These are phyloP conservation scores for Clanis bilineata DNA, from an alignment of 2,888 invertebrate genomes.

Conservation along the genomic window DNA sequence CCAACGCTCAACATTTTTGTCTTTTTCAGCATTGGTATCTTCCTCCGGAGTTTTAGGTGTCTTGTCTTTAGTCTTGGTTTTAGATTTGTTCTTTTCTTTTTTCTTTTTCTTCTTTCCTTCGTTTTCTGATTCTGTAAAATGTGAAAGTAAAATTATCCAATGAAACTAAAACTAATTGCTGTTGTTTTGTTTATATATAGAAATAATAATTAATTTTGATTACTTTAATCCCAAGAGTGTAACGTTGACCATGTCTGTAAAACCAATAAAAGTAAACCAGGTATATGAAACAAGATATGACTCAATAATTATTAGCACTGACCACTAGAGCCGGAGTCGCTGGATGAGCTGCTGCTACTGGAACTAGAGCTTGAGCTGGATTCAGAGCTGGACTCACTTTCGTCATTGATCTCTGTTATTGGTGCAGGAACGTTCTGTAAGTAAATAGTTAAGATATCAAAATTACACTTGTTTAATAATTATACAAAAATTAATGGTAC, in stretches of 20 bases:
- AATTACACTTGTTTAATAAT: too few species aligned
- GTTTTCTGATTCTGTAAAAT: conserved; percentile 54
- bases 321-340: conserved; percentile 67
- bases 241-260: too few species aligned
- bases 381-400: conserved; percentile 61
- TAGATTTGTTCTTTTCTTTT: conserved; percentile 47
- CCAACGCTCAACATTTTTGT: conserved; percentile 54
- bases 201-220: too few species aligned
- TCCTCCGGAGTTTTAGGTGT: conserved; percentile 43
- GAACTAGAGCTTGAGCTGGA: conserved; percentile 59
- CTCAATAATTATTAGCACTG: conserved; percentile 23
- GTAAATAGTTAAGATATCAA: neutral
- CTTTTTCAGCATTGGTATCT: conserved; percentile 35
- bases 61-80: conserved; percentile 49
- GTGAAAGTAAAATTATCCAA: conserved; percentile 23
- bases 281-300: too few species aligned
- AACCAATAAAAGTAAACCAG: too few species aligned
- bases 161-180: too few species aligned
- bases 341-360: conserved; percentile 54
- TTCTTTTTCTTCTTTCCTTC: conserved; percentile 51
- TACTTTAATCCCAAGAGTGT: too few species aligned
- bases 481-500: too few species aligned
- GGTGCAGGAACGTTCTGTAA: conserved; percentile 67
- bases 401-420: conserved; percentile 62
- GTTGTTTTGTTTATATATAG: too few species aligned